Base-by-base conservation (phyloP, 2,888 invertebrate genomes). In the Altica lythri region DNA sequence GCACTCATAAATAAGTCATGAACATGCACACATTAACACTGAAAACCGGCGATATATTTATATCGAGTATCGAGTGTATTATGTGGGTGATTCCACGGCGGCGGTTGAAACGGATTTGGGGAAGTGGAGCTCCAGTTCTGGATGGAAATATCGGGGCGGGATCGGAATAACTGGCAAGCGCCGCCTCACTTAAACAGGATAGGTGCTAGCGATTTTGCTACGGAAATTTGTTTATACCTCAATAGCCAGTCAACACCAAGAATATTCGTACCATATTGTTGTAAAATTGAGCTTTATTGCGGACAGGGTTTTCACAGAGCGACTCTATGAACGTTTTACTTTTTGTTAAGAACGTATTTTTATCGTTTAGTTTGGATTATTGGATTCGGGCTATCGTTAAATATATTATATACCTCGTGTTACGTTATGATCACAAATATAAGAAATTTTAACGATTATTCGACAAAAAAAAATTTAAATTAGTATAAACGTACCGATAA, bases 91-190 rank as follows among this genome's bases (percentile, higher is more conserved):
- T 54, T 49, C 61, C 64, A 63, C 64, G 65, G 76, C 79, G 78
- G 77, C 78, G 78, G 78, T 55, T 49, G 75, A 77, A 49, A 40
- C 57, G 76, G 78, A 77, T 79, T 76, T 78, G 78, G 78, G n/a
- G 65, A 62, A 64, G 68, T 79, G 79, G 79, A 52, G 43, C 77
- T 38, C 22, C 34, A 57, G 40, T 50, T 59, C n/a, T n/a, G n/a
- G n/a, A n/a, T 34, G 53, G 54, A 51, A 34, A 48, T 42, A 80
- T 79, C 77, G 80, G 76, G 74, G 63, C 63, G 63, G 50, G 29
- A 42, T 25, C 60, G 46, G 61, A 78, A 77, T 40, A 56, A 67
- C 64, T 50, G 60, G 78, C 77, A 47, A 57, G 68, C 65, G 63
- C 72, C 73, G 72, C 74, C 72, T 65, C 67, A 69, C 60, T 61